Percentiles rank a stretch among this genome's conserved stretches.
phyloP scores from a whole-genome alignment of 2,113 vertebrate species.

The Picathartes gymnocephalus region DNA sequence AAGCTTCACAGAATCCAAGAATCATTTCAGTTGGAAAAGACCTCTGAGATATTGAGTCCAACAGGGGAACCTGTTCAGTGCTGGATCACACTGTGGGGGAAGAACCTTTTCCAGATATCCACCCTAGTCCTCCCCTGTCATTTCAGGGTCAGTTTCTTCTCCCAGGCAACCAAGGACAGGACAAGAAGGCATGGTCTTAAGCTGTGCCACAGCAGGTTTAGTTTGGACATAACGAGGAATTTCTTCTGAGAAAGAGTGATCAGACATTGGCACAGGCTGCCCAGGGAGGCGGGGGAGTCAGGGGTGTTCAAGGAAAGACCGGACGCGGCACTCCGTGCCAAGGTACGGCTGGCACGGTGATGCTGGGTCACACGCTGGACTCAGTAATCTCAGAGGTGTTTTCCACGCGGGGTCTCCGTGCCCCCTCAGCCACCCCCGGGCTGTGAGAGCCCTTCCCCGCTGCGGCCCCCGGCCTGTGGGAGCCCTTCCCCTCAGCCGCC shows the following conservation, averaged over 20 bases:
- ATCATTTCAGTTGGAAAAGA: background rate
- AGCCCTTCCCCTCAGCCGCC: too few species aligned
- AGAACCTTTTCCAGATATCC: background rate
- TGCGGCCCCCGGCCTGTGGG: too few species aligned
- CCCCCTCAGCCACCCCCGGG: rapidly evolving
- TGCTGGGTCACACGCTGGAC: rapidly evolving
- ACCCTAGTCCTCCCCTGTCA: background rate
- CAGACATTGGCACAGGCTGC: background rate
- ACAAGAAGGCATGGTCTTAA: too few species aligned
- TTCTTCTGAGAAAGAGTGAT: background rate
- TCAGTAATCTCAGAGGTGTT: rapidly evolving
- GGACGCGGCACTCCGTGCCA: background rate
- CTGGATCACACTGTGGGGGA: too few species aligned
- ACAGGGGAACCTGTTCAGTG: background rate
- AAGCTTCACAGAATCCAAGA: background rate
- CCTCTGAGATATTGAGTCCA: background rate
- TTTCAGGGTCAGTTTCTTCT: background rate
- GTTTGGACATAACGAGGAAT: background rate
- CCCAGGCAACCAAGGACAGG: background rate
- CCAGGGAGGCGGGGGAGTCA: background rate
- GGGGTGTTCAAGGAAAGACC: too few species aligned
- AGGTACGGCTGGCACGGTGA: rapidly evolving
- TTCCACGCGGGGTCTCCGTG: rapidly evolving
- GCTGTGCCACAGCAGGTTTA: background rate
- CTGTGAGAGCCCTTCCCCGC: too few species aligned